phyloP scores from a whole-genome alignment of 2,797 vertebrate genomes.

The Prionace glauca region DNA sequence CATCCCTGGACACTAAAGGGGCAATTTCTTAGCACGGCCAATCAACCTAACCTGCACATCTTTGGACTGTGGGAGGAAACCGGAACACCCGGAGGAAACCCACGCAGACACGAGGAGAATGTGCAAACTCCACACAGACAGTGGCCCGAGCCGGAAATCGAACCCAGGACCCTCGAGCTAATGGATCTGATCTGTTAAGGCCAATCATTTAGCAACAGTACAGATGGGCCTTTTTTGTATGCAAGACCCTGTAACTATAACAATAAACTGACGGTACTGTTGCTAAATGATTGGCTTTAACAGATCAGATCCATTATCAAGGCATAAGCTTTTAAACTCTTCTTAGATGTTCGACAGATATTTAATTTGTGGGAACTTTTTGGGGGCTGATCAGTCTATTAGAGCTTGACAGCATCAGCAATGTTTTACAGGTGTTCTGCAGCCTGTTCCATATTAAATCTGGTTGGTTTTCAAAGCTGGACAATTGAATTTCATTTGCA shows the following conservation, averaged over 20 bases:
- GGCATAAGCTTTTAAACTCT: background rate
- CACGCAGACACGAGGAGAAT: too few relatives aligned
- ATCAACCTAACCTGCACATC: too few relatives aligned
- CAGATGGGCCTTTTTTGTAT: background rate
- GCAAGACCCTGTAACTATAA: too few relatives aligned
- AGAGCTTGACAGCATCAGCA: background rate
- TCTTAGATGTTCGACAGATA: background rate
- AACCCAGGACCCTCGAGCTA: background rate
- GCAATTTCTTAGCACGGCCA: too few relatives aligned
- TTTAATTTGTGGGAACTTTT: too few relatives aligned
- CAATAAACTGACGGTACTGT: background rate
- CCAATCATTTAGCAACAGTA: background rate
- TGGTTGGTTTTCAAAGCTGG: background rate
- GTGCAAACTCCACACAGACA: too few relatives aligned
- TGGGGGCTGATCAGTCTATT: too few relatives aligned
- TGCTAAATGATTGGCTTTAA: background rate
- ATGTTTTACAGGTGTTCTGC: background rate
- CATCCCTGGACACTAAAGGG: too few relatives aligned
- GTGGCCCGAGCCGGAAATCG: too few relatives aligned
- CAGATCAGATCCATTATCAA: background rate
- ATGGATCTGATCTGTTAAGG: background rate
- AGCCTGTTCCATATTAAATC: background rate
- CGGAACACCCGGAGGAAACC: too few relatives aligned
- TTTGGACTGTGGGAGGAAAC: too few relatives aligned
- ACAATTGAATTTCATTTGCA: background rate